Evolutionary conservation across 2,888 invertebrate genomes (phyloP), one percentile per base, ranked within the genome.

Genomic region (Cantharis rustica): DNA sequence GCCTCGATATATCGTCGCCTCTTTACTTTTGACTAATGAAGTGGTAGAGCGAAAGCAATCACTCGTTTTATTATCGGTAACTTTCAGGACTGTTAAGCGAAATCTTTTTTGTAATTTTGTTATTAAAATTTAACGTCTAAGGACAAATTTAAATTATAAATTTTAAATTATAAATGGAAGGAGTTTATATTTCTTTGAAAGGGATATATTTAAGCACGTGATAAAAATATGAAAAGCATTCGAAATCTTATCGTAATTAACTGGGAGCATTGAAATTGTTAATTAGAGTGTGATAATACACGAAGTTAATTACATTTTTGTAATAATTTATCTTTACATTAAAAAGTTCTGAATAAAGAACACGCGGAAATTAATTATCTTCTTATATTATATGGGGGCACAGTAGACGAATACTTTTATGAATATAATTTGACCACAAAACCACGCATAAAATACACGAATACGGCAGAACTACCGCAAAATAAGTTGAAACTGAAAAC

Each of bases 401-500:
- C 16, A 66, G 17, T 66, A 66, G 61, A 27, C n/a, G 69, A 20
- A 20, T 61, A 69, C 61, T 73, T 74, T 69, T 74, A 20, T 20
- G 20, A 69, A 64, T 31, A 20, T 73, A 71, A 61, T 64, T 75
- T 68, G 73, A 78, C 73, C 75, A 75, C 47, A 75, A 78, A 78
- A 75, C 70, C 70, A 73, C 73, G 68, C 71, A 47, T 47, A 73
- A 71, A 78, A 73, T 75, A 75, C 75, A 70, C 73, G 73, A 73
- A 75, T 71, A 70, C 20, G 17, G 75, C 72, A 73, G 72, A 76
- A 74, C 79, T 79, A 75, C 79, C 73, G 69, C 79, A 79, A 79
- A 81, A 78, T 80, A 79, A 75, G 76, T 77, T 80, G 69, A 77
- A 76, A 80, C 78, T 80, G 77, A 80, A 80, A 80, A 81, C 81